Percentiles rank a stretch among this genome's conserved stretches.
Conservation (phyloP, 92 coral and sea anemone species). For the Virgularia gustaviana region DNA sequence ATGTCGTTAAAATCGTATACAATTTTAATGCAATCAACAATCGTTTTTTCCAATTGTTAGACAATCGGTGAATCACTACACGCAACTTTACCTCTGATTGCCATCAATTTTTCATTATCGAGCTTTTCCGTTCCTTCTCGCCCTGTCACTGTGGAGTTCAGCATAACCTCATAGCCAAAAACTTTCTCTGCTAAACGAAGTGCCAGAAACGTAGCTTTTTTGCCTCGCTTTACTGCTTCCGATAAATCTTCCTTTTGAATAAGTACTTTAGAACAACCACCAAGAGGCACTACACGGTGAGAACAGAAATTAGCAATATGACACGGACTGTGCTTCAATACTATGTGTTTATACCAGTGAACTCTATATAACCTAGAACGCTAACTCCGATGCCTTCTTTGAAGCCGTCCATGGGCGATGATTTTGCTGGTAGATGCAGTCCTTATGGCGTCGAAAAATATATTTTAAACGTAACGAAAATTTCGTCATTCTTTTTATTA, state of each 20-base stretch:
- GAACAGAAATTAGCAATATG: background rate
- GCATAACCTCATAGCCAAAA: constrained; percentile 55
- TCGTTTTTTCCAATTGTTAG: too few species aligned
- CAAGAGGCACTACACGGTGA: constrained; percentile 52
- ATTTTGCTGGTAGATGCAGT: background rate
- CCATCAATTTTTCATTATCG: constrained; percentile 45
- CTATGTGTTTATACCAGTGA: background rate
- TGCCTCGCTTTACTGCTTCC: constrained; percentile 53
- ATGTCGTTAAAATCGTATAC: too few species aligned
- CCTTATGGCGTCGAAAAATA: too few species aligned
- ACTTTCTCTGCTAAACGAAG: constrained; percentile 56
- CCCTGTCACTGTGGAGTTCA: constrained; percentile 61
- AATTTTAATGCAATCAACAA: too few species aligned
- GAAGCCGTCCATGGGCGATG: too few species aligned
- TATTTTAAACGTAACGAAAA: too few species aligned
- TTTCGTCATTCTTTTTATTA: background rate
- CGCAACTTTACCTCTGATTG: constrained; percentile 45
- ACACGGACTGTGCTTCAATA: background rate
- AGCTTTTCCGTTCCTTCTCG: constrained; percentile 56
- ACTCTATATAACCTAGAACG: too few species aligned
- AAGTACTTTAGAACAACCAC: constrained; percentile 54
- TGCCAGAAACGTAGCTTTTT: constrained; percentile 59
- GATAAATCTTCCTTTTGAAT: constrained; percentile 52
- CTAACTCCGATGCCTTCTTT: too few species aligned
- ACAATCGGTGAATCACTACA: too few species aligned